These are phyloP conservation scores for Hyles vespertilio DNA, from an alignment of 1,140 invertebrate species.

Conservation along the genomic window DNA sequence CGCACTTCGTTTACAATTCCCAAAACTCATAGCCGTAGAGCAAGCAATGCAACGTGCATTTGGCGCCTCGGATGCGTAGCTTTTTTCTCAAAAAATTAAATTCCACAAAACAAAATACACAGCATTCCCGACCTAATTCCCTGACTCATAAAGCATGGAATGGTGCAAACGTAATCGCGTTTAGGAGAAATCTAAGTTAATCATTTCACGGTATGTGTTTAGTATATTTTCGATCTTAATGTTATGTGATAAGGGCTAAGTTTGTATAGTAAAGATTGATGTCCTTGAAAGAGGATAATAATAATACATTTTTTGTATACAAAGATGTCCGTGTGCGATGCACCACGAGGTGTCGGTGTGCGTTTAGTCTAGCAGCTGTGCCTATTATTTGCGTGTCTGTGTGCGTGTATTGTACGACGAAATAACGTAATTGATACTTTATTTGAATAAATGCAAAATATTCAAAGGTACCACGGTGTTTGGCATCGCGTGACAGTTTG, in stretches of 20 bases:
- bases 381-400: constrained; percentile 53
- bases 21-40: constrained; percentile 35
- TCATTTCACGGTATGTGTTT: constrained; percentile 33
- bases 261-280: constrained; percentile 23
- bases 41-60: constrained; percentile 63
- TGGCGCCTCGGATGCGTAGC: constrained; percentile 64
- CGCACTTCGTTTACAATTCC: constrained; percentile 28
- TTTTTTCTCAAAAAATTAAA: constrained; percentile 55
- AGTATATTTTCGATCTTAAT: constrained; percentile 14
- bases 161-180: constrained; percentile 11
- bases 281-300: constrained; percentile 66
- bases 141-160: constrained; percentile 17
- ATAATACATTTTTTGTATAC: constrained; percentile 69
- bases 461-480: constrained; percentile 35
- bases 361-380: constrained; percentile 67
- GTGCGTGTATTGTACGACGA: constrained; percentile 26
- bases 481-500: constrained; percentile 48
- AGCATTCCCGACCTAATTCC: constrained; percentile 24
- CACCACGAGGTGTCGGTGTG: constrained; percentile 56
- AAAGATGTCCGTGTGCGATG: constrained; percentile 66
- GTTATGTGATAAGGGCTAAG: constrained; percentile 18
- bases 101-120: constrained; percentile 36
- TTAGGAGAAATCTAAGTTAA: constrained; percentile 67
- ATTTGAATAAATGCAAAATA: constrained; percentile 15
- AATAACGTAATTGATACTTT: constrained; percentile 35